Base-by-base conservation (phyloP, 2,888 invertebrate genomes). In the Scrobipalpa atriplicella region DNA sequence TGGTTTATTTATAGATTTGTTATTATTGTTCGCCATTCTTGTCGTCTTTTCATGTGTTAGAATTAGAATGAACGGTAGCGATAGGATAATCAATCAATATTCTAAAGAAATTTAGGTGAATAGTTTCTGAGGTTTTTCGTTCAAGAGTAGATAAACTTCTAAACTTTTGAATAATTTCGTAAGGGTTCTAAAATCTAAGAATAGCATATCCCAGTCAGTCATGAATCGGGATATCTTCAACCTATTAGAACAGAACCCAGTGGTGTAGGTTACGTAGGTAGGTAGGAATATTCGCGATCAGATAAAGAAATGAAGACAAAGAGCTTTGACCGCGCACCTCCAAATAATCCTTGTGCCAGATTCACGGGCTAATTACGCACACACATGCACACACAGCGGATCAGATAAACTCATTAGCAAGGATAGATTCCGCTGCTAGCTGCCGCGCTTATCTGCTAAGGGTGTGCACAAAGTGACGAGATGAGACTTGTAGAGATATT, bases 341-440 rank as follows among this genome's bases (percentile, higher is more conserved):
- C 70, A 73, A 81, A 78, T 78, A 80, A 85, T 86, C 91, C 90
- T 91, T 88, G 92, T 85, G 79, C 90, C 86, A 87, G 87, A 90
- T 92, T 86, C 84, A 83, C 81, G 84, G 82, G 79, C 83, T 91
- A 91, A 91, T 91, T 90, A 87, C 89, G 67, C 69, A 43, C 68
- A 66, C 66, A 78, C 84, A 87, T 87, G 86, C 87, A 58, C 58
- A 47, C 47, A 47, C n/a, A 47, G 47, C 58, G 60, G 68, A 81
- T 89, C 92, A 90, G 91, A 92, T 92, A 90, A 90, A 89, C 92
- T 90, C 90, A 92, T 92, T 92, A 90, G 86, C 90, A 87, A 90
- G 89, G 90, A 91, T 90, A 89, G 86, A 90, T 90, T 89, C 87
- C 87, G 81, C 78, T 79, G 79, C 83, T 84, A 79, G 82, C 82